These are phyloP conservation scores for Rhinoderma darwinii DNA, from an alignment of 2,113 vertebrate genomes.

Conservation along the genomic window DNA sequence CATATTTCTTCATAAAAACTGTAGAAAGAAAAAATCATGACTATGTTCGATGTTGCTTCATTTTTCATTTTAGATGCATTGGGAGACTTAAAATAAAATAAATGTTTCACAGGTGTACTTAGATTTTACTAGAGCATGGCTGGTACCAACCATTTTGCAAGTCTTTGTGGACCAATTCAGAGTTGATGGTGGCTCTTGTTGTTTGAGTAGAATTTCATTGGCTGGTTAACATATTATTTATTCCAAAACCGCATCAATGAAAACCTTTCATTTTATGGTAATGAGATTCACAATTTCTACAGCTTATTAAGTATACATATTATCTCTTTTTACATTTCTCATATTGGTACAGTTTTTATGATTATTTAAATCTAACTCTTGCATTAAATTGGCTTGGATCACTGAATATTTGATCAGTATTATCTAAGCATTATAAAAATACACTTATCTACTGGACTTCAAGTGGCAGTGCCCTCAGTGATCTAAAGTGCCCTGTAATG, in stretches of 20 bases:
- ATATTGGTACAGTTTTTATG: background rate
- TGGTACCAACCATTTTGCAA: background rate
- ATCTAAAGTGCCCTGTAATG: constrained; percentile 62
- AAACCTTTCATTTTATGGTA: background rate
- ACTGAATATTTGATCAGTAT: constrained; percentile 25
- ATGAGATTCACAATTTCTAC: constrained; percentile 9
- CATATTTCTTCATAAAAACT: no score
- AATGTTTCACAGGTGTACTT: no score
- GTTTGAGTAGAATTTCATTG: background rate
- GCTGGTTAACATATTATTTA: background rate
- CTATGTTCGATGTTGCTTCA: no score
- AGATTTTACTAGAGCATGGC: no score
- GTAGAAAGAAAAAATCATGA: no score
- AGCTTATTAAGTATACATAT: constrained; percentile 15
- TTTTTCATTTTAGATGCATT: no score
- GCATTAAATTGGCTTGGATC: constrained; percentile 14
- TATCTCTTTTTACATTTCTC: background rate
- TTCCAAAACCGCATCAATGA: background rate
- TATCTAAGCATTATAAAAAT: constrained; percentile 26
- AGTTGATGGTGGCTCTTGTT: background rate
- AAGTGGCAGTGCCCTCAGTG: constrained; percentile 30
- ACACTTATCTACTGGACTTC: background rate
- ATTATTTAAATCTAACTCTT: constrained; percentile 3
- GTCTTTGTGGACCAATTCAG: background rate
- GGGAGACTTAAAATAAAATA: no score